A percentile compares a stretch with the other conserved stretches of the same genome.
Evolutionary conservation across 2,888 invertebrate species (phyloP).

Genomic region (Diarsia rubi): DNA sequence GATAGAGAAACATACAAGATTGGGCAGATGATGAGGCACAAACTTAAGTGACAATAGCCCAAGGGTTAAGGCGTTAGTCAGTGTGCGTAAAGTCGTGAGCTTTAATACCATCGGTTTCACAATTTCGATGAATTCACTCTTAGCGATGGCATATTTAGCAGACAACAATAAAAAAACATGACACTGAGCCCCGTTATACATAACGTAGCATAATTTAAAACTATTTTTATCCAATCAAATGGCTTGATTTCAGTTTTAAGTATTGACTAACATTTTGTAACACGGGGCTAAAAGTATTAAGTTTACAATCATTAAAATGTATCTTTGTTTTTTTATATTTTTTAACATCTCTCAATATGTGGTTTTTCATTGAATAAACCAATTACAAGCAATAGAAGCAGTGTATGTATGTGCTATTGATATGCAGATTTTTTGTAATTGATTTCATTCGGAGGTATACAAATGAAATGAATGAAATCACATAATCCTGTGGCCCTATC

Average conservation of each 20-base stretch:
- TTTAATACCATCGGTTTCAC: neutral
- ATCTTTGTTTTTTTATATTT: neutral
- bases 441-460: neutral
- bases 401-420: slow-evolving; percentile 3
- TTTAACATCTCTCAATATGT: neutral
- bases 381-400: neutral
- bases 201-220: neutral
- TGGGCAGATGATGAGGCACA: neutral
- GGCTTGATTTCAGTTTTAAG: neutral
- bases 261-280: neutral
- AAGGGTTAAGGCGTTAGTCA: neutral
- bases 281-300: neutral
- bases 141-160: neutral
- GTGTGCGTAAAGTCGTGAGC: neutral
- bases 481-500: neutral
- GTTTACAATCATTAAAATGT: neutral
- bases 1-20: neutral
- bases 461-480: neutral
- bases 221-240: neutral
- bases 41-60: neutral
- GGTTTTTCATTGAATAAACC: neutral
- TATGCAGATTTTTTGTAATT: slow-evolving; percentile 1
- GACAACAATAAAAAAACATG: neutral
- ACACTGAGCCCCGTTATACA: neutral
- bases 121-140: neutral